Conservation (phyloP, 2,888 invertebrate genomes). For the Aelia acuminata region DNA sequence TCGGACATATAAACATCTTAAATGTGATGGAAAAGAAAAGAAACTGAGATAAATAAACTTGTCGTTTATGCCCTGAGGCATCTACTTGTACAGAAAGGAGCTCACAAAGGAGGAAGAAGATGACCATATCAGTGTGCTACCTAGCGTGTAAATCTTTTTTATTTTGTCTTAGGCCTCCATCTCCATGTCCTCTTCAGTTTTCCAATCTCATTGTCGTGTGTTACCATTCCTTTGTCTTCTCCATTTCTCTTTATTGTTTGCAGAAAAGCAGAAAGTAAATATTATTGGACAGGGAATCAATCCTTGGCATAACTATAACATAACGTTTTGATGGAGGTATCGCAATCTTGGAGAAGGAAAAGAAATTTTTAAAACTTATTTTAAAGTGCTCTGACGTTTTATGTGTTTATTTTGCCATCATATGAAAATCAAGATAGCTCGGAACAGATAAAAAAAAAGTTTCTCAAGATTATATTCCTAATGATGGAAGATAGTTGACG, state of each 20-base stretch:
- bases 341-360: too few relatives aligned
- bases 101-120: background rate
- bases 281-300: background rate
- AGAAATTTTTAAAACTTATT: too few relatives aligned
- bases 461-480: too few relatives aligned
- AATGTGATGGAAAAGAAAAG: background rate
- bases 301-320: background rate
- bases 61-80: background rate
- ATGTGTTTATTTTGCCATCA: too few relatives aligned
- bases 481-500: too few relatives aligned
- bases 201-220: background rate
- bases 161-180: background rate
- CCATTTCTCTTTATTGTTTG: background rate
- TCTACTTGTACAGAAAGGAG: background rate
- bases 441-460: too few relatives aligned
- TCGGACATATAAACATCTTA: background rate
- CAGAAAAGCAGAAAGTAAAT: background rate
- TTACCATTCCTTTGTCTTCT: background rate
- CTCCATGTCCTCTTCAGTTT: background rate
- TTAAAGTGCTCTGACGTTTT: too few relatives aligned
- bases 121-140: background rate
- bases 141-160: background rate
- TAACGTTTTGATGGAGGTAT: too few relatives aligned
- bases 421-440: too few relatives aligned
- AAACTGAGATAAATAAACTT: background rate